Percentiles rank a stretch among this genome's conserved stretches.
These are phyloP conservation scores for Varecia variegata DNA, from an alignment of 2,797 vertebrate genomes.

Conservation along the genomic window DNA sequence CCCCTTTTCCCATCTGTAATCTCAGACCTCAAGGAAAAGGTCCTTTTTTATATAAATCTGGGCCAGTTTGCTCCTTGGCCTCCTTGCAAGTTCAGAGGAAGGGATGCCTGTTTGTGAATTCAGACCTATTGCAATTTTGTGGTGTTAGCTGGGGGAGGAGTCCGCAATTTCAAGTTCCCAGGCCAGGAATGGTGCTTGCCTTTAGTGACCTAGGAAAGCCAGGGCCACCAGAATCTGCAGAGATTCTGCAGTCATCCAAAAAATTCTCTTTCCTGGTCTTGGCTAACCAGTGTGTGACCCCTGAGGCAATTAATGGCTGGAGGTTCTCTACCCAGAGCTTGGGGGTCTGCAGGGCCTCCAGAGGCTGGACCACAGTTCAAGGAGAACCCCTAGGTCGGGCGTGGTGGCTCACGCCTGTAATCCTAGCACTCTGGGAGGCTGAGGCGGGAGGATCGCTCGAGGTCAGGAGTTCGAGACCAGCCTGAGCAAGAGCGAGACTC, in stretches of 20 bases:
- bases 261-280: neutral
- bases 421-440: too few species aligned
- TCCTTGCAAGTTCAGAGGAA: neutral
- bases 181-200: neutral
- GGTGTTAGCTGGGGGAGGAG: neutral
- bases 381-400: neutral
- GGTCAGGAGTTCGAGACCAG: too few species aligned
- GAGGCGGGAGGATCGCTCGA: too few species aligned
- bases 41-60: neutral
- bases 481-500: too few species aligned
- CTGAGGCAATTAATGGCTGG: too few species aligned
- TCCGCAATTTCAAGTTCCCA: neutral
- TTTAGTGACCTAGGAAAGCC: neutral
- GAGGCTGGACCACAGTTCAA: neutral
- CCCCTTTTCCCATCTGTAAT: neutral
- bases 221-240: neutral
- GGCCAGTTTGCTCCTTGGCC: neutral
- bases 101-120: neutral
- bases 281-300: neutral
- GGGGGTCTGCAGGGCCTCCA: neutral
- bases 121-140: too few species aligned
- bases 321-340: neutral
- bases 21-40: neutral
- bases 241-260: neutral
- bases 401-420: too few species aligned